phyloP scores from a whole-genome alignment of 2,888 invertebrate species.

The Lasioglossum marginatum region DNA sequence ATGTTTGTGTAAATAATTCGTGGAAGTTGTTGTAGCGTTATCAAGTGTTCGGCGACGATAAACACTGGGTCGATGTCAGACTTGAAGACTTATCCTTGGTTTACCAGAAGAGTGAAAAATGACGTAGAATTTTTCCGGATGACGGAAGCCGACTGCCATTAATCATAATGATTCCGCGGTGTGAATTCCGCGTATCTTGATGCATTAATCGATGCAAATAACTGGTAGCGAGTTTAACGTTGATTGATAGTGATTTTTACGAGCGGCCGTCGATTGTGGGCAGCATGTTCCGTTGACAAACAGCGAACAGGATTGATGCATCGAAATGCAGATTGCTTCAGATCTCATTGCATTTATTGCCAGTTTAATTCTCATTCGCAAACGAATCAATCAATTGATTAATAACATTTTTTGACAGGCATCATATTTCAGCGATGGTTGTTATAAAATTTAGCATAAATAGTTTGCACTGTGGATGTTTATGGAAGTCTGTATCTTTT shows the following conservation, averaged over 20 bases:
- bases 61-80: background rate
- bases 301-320: background rate
- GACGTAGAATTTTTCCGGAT: background rate
- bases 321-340: background rate
- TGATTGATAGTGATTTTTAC: conserved; percentile 30
- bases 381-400: background rate
- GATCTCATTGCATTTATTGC: background rate
- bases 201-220: conserved; percentile 18
- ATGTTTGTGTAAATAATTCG: background rate
- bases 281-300: background rate
- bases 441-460: too few relatives aligned
- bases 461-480: too few relatives aligned
- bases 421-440: too few relatives aligned
- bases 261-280: background rate
- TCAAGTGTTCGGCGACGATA: background rate
- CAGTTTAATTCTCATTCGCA: background rate
- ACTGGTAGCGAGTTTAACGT: background rate
- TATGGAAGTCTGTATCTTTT: background rate
- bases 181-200: background rate
- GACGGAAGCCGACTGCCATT: background rate
- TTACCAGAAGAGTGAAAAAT: background rate
- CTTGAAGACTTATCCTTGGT: background rate
- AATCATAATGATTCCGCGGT: conserved; percentile 13
- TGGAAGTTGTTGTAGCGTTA: background rate
- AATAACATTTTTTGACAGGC: too few relatives aligned